Evolutionary conservation across 2,797 vertebrate genomes (phyloP), one percentile per base, ranked within the genome.

Genomic region (Gymnoscopelus microlampas): DNA sequence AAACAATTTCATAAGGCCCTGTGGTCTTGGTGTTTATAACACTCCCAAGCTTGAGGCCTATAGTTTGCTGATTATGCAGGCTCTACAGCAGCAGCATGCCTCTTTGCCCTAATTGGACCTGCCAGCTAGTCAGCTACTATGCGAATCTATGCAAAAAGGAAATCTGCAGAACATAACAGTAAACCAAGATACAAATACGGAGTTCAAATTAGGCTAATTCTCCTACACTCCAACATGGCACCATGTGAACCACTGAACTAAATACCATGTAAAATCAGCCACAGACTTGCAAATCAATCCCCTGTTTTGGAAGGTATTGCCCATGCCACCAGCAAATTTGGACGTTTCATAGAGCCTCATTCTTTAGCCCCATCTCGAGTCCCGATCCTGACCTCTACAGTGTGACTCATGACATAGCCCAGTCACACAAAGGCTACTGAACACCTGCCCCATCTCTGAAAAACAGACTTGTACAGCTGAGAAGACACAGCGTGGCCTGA

Each of bases 371-470:
- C 2, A 68, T 78, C 59, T 64, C 66, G 84, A 84, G 68, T 79
- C 59, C 66, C 66, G 82, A 84, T 15, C 73, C 71, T 83, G 83
- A 86, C 76, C 85, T 80, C 71, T 79, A 64, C 70, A 26, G 74
- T 55, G 68, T 58, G 70, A 78, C 72, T 82, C 70, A 66, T 77
- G 74, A 81, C 76, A 83, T 79, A 59, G 68, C 61, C 67, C 26
- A 15, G 73, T 75, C 65, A 60, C 61, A 78, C 80, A 83, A 68
- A 79, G 68, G 55, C 80, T 24, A 77, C 66, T 73, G 73, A 88
- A 87, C 90, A 88, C 91, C 88, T 88, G 82, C 76, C 80, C 57
- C 6, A 59, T 13, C 58, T 84, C 81, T 71, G 66, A 79, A 85
- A 35, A 74, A 63, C 60, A 53, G 61, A 79, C 66, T 71, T 66